Conservation (phyloP, 2,113 vertebrate species). For the Pogona vitticeps region DNA sequence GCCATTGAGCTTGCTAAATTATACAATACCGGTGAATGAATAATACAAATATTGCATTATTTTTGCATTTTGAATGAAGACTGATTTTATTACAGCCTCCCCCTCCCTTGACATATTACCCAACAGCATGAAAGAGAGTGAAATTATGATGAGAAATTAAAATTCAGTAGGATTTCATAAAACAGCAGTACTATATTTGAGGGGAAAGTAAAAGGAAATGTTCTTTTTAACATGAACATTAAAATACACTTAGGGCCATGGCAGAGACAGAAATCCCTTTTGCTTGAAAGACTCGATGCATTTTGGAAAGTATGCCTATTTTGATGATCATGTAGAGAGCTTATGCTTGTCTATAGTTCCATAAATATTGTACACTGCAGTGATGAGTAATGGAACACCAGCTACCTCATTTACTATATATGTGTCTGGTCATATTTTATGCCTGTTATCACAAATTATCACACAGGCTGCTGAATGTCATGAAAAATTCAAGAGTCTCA, state of each 20-base stretch:
- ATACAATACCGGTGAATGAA: not conserved
- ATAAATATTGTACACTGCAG: constrained; percentile 21
- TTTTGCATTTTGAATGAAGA: not conserved
- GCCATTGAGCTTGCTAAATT: constrained; percentile 11
- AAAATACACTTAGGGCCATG: not conserved
- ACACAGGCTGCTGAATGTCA: not conserved
- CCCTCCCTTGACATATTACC: not conserved
- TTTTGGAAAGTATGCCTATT: constrained; percentile 5
- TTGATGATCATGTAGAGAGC: not conserved
- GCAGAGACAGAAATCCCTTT: not conserved
- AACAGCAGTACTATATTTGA: not conserved
- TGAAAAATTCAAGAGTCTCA: constrained; percentile 21
- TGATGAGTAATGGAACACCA: constrained; percentile 26
- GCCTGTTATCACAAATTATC: constrained; percentile 25
- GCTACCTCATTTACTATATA: constrained; percentile 21
- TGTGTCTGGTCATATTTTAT: constrained; percentile 22
- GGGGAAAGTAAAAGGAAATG: not conserved
- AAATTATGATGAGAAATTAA: not conserved
- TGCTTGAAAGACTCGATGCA: not conserved
- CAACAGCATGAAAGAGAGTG: not conserved
- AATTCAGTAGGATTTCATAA: not conserved
- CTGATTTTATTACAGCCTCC: not conserved
- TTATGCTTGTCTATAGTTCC: not conserved
- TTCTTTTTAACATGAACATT: not conserved
- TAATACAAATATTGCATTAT: not conserved